Evolutionary conservation across 1,140 invertebrate species (phyloP), one percentile per base, ranked within the genome.

Genomic region (Drosophila yakuba): DNA sequence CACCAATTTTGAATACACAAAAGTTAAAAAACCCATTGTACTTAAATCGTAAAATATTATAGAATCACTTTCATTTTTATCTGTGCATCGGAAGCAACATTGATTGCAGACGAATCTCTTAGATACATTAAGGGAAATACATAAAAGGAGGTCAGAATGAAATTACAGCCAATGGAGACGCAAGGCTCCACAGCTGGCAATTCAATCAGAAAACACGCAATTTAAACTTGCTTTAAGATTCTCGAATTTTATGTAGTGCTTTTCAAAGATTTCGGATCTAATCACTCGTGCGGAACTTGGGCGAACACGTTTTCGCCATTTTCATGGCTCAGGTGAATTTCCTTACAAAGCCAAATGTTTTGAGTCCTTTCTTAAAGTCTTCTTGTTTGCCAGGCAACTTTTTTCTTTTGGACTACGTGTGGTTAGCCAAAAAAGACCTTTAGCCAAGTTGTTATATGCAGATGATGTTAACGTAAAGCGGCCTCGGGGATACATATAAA

Each of bases 401-500:
- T 68, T 48, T 28, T 20, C 28, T 25, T n/a, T 41, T 75, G 56
- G 45, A 45, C 55, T 38, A 41, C 47, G 20, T 79, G 73, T 58
- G 74, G 45, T 45, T 50, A 35, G 45, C 47, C 39, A 36, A 61
- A 71, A 71, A 59, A 20, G 20, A 38, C 20, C 38, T 25, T 36
- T 54, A 20, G 32, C 35, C 43, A 32, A 32, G 45, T 52, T 60
- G 76, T 74, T 56, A 50, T 63, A 79, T 79, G 71, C 75, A 79
- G 80, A 81, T 81, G 82, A 78, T 88, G 78, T 74, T 78, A 62
- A 55, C 68, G 55, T 78, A 71, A 85, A 86, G 59, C 80, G 81
- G 57, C 83, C 74, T 56, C 57, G 32, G 78, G 82, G 82, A 85
- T 48, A 67, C 74, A 81, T 74, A 78, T 43, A 66, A 78, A 67